Evolutionary conservation across 2,888 invertebrate species (phyloP).

Genomic region (Neocrepidodera transversa): DNA sequence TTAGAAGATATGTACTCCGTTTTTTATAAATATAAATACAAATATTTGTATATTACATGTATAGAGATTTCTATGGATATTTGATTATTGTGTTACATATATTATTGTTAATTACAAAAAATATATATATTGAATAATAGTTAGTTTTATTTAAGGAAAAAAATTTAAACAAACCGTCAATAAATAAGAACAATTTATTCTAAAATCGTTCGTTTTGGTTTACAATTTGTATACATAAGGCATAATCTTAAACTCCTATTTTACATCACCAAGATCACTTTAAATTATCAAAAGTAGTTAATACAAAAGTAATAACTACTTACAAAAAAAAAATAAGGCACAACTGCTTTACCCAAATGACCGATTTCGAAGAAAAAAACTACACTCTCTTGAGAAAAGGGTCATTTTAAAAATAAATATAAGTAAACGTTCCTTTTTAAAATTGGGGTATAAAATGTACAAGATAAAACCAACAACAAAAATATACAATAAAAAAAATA

Average conservation of each 20-base stretch:
- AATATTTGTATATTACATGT: conserved; percentile 47
- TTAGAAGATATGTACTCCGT: conserved; percentile 29
- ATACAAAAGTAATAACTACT: conserved; percentile 42
- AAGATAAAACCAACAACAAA: conserved; percentile 45
- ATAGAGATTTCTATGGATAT: conserved; percentile 47
- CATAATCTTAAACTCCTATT: conserved; percentile 44
- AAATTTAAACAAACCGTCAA: conserved; percentile 30
- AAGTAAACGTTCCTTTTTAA: conserved; percentile 24
- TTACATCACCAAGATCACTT: conserved; percentile 42
- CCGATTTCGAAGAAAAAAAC: conserved; percentile 14
- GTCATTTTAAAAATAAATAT: conserved; percentile 28
- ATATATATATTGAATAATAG: conserved; percentile 42
- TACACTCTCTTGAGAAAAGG: conserved; percentile 16
- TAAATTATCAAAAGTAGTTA: conserved; percentile 31
- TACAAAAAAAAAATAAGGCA: conserved; percentile 45
- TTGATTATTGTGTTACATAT: conserved; percentile 43
- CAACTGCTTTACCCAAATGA: conserved; percentile 38
- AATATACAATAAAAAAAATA: conserved; percentile 42
- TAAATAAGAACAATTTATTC: conserved; percentile 54
- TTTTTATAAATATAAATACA: conserved; percentile 44
- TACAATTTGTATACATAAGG: conserved; percentile 51
- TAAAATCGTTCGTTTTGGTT: conserved; percentile 52
- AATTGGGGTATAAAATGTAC: conserved; percentile 43
- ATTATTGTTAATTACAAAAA: conserved; percentile 48
- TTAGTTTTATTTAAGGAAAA: conserved; percentile 13